Evolutionary conservation across 2,113 vertebrate genomes (phyloP).

Genomic region (Reinhardtius hippoglossoides): DNA sequence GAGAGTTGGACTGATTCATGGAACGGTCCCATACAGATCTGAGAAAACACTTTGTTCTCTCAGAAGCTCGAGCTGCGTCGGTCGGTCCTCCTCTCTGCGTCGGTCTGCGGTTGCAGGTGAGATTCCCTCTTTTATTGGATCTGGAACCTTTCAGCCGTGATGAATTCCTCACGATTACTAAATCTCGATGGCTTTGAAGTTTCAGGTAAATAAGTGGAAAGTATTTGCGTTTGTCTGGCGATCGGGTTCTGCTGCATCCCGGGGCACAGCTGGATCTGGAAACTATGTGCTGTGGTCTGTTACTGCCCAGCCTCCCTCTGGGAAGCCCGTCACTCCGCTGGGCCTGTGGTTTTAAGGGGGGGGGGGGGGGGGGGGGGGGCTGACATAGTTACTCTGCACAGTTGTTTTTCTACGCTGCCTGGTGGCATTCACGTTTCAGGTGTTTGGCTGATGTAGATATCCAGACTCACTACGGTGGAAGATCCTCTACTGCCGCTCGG

Average conservation of each 20-base stretch:
- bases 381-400: too few relatives aligned
- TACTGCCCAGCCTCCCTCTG: slow-evolving; percentile 65
- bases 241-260: slow-evolving; percentile 46
- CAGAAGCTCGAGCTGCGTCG: not conserved
- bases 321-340: slow-evolving; percentile 45
- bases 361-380: not conserved
- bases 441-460: slow-evolving; percentile 6
- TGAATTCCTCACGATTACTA: slow-evolving; percentile 56
- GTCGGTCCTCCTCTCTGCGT: not conserved
- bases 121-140: not conserved
- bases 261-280: slow-evolving; percentile 53
- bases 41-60: not conserved
- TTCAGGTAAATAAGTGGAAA: slow-evolving; percentile 82
- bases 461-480: too few relatives aligned
- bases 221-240: slow-evolving; percentile 66
- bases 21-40: too few relatives aligned
- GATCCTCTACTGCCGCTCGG: too few relatives aligned
- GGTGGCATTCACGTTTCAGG: slow-evolving; percentile 39
- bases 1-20: too few relatives aligned
- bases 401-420: too few relatives aligned
- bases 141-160: not conserved
- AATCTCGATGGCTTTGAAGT: slow-evolving; percentile 70
- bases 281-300: slow-evolving; percentile 76
- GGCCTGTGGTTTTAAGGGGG: not conserved
- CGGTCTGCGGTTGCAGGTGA: not conserved